Percentiles rank a stretch among this genome's conserved stretches.
Conservation (phyloP, 2,113 vertebrate species). For the Paramormyrops kingsleyae region DNA sequence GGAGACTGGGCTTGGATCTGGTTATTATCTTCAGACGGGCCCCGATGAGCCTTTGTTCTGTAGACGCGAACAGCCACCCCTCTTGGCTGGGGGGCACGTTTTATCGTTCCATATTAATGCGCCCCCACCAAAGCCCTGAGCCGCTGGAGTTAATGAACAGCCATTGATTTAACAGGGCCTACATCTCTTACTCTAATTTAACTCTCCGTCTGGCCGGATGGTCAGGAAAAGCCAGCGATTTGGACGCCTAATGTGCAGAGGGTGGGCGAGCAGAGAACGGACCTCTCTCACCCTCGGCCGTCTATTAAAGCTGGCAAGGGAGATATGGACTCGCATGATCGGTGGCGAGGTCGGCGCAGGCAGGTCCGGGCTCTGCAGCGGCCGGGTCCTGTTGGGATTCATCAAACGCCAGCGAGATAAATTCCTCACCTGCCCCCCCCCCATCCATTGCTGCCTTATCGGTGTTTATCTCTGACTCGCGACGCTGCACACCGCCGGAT, state of each 20-base stretch:
- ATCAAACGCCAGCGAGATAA: constrained; percentile 6
- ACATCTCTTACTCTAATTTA: constrained; percentile 12
- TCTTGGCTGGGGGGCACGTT: background rate
- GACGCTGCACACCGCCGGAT: background rate
- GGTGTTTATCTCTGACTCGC: background rate
- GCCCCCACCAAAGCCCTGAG: background rate
- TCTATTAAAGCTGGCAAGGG: constrained; percentile 1
- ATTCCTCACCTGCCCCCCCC: background rate
- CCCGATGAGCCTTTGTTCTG: background rate
- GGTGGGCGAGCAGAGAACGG: background rate
- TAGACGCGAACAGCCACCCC: background rate
- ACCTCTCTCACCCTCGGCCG: background rate
- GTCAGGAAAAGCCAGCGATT: background rate
- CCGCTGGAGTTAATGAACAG: constrained; percentile 8
- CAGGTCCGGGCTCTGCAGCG: background rate
- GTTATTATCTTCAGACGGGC: background rate
- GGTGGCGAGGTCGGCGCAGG: background rate
- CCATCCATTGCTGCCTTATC: background rate
- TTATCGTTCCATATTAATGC: background rate
- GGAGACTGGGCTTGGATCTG: background rate
- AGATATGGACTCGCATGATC: background rate
- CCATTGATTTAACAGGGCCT: background rate
- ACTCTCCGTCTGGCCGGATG: background rate
- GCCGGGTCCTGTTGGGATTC: background rate
- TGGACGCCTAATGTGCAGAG: background rate